Evolutionary conservation across 2,888 invertebrate species (phyloP).

Genomic region (Toxonevra muliebris): DNA sequence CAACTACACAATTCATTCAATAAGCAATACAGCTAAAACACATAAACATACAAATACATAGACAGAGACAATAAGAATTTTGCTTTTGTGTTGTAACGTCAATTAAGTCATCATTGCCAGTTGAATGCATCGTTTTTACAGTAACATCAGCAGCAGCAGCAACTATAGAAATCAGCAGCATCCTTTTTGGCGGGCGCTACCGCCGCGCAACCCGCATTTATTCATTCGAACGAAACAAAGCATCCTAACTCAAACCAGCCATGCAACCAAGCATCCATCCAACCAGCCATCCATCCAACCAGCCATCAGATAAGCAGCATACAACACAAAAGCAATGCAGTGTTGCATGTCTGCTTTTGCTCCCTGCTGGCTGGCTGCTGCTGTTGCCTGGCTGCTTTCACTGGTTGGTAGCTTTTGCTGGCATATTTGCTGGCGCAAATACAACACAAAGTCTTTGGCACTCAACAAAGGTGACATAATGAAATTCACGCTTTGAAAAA

Average conservation of each 20-base stretch:
- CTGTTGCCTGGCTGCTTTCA: background rate
- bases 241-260: background rate
- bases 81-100: constrained; percentile 29
- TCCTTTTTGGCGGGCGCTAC: too few relatives aligned
- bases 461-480: constrained; percentile 34
- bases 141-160: background rate
- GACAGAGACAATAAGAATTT: too few relatives aligned
- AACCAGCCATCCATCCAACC: background rate
- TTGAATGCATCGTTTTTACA: constrained; percentile 33
- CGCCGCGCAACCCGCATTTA: constrained; percentile 21
- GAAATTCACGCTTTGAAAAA: constrained; percentile 28
- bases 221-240: constrained; percentile 4
- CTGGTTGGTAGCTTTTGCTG: background rate
- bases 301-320: background rate
- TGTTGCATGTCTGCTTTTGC: background rate
- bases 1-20: background rate
- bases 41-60: too few relatives aligned
- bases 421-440: constrained; percentile 11
- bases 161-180: background rate
- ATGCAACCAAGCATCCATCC: background rate
- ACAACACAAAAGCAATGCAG: background rate
- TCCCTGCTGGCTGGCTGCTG: background rate
- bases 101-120: constrained; percentile 45
- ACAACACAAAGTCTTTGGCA: constrained; percentile 20
- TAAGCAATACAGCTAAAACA: too few relatives aligned